A percentile compares a stretch with the other conserved stretches of the same genome.
Evolutionary conservation across 2,113 vertebrate genomes (phyloP).

Genomic region (Columba janthina): DNA sequence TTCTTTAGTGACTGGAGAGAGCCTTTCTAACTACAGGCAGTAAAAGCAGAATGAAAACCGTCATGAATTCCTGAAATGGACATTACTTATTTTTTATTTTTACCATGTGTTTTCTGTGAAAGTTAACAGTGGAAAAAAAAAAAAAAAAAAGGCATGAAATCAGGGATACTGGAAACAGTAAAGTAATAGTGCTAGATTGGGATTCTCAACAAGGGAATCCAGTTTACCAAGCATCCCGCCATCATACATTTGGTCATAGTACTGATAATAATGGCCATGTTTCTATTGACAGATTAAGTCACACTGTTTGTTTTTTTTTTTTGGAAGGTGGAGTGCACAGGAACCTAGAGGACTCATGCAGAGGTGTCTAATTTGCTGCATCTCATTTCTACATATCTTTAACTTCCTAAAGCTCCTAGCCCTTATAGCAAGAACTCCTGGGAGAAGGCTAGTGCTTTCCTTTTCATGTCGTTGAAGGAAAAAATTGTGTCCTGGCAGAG

Average conservation of each 20-base stretch:
- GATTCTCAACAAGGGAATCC: neutral
- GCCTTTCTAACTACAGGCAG: neutral
- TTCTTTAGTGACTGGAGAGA: neutral
- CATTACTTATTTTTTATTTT: neutral
- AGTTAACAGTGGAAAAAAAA: neutral
- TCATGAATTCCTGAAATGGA: neutral
- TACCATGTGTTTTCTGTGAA: neutral
- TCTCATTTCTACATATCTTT: neutral
- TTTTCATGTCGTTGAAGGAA: neutral
- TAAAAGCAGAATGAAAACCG: neutral
- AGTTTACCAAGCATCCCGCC: neutral
- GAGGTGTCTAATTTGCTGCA: neutral
- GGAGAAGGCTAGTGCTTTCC: neutral
- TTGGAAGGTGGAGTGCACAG: neutral
- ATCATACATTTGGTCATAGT: neutral
- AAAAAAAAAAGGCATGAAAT: neutral
- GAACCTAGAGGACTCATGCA: neutral
- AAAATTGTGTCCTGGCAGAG: neutral
- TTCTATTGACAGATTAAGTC: neutral
- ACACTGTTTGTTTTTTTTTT: neutral
- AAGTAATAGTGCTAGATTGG: neutral
- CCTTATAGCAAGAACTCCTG: neutral
- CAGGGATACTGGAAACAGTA: neutral
- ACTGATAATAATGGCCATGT: neutral
- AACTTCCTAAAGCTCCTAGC: neutral